phyloP scores from a whole-genome alignment of 2,888 invertebrate genomes.

The Nebria brevicollis region DNA sequence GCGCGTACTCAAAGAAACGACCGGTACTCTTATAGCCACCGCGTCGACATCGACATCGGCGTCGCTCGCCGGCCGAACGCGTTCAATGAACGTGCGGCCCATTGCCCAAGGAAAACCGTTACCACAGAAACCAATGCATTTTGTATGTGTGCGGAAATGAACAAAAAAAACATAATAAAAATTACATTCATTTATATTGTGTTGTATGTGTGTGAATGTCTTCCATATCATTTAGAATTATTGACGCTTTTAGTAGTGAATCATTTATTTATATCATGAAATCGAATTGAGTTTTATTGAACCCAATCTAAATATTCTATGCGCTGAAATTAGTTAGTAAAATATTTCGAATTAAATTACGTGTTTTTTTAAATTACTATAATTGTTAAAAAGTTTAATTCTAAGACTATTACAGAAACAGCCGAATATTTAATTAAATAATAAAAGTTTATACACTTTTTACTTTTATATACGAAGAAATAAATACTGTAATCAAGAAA shows the following conservation, averaged over 20 bases:
- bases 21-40: conserved; percentile 8
- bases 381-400: too few relatives aligned
- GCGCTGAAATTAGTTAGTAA: too few relatives aligned
- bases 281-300: too few relatives aligned
- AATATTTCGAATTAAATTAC: too few relatives aligned
- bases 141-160: not conserved
- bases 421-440: too few relatives aligned
- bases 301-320: too few relatives aligned
- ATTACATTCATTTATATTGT: not conserved
- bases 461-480: too few relatives aligned
- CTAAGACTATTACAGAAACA: too few relatives aligned
- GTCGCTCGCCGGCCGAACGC: not conserved
- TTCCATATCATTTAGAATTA: not conserved
- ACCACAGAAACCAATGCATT: not conserved
- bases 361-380: too few relatives aligned
- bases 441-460: too few relatives aligned
- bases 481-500: too few relatives aligned
- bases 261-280: too few relatives aligned
- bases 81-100: not conserved
- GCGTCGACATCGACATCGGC: not conserved
- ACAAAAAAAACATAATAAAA: not conserved
- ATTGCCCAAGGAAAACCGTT: not conserved
- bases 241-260: not conserved
- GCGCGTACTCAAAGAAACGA: conserved; percentile 44
- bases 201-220: not conserved